phyloP scores from a whole-genome alignment of 1,140 invertebrate species.

The Halictus rubicundus region DNA sequence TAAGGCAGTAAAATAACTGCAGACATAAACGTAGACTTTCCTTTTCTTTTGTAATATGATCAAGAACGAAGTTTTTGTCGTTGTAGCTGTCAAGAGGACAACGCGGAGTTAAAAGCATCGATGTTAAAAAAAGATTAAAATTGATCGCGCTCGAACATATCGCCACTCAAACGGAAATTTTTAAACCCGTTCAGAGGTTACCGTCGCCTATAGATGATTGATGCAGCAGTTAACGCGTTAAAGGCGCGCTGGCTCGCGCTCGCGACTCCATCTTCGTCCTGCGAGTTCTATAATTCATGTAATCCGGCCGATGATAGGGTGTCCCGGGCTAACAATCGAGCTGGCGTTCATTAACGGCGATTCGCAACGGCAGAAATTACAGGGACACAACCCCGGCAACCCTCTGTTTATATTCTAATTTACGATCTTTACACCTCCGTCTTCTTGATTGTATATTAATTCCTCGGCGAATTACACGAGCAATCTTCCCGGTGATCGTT shows the following conservation, averaged over 20 bases:
- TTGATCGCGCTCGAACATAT: no score
- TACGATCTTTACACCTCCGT: background rate
- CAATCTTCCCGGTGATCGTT: slow-evolving; percentile 2
- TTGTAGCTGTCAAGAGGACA: no score
- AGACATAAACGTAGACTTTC: no score
- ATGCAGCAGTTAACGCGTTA: background rate
- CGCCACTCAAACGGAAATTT: no score
- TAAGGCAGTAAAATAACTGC: no score
- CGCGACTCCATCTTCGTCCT: slow-evolving; percentile 27
- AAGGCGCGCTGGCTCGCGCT: slow-evolving; percentile 43
- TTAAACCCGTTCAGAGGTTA: no score
- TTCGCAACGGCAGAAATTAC: slow-evolving; percentile 8
- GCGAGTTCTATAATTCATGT: slow-evolving; percentile 27
- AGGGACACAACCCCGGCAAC: background rate
- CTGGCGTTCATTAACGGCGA: background rate
- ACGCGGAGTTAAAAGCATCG: no score
- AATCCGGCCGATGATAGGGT: slow-evolving; percentile 23
- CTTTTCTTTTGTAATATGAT: no score
- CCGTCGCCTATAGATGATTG: no score
- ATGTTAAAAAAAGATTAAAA: no score
- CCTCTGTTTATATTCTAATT: background rate
- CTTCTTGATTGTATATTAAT: slow-evolving; percentile 7
- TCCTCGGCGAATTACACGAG: slow-evolving; percentile 9
- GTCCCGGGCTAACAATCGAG: background rate
- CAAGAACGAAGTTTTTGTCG: no score